Evolutionary conservation across 2,888 invertebrate species (phyloP), one percentile per base, ranked within the genome.

Genomic region (Mythimna vitellina): DNA sequence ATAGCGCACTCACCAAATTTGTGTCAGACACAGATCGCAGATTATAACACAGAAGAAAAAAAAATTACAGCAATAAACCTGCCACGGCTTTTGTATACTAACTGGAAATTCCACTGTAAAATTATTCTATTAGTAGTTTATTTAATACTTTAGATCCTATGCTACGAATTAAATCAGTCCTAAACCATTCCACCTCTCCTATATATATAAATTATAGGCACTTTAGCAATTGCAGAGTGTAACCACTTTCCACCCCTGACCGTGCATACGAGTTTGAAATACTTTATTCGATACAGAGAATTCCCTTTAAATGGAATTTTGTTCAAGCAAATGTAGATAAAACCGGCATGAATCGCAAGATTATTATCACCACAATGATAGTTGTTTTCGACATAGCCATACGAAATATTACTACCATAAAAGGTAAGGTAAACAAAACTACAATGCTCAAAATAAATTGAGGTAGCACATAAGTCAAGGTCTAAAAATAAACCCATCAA

Each of bases 371-470:
- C 25, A 7, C 9, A 12, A 49, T 32, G 57, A 25, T 51, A 4
- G 67, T n/a, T 42, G n/a, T 42, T 65, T 51, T 58, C 8, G 60
- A 17, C 76, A 29, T 65, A 32, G 3, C 57, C 53, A 53, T 63
- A 17, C 14, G 22, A 29, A 77, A 58, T 22, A n/a, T 29, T 22
- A 32, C n/a, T 64, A 76, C 78, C 76, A 42, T 77, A 64, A 0
- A 70, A 20, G 60, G 78, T 61, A 65, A 61, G 6, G n/a, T 53
- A 70, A 75, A 70, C 57, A 63, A 63, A 51, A 58, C 29, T 63
- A 22, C 12, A 58, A n/a, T 77, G 29, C 20, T 60, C 12, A 51
- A 14, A 56, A 35, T 38, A n/a, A n/a, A 46, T 57, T 63, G 22
- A 53, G 46, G 56, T 61, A 49, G 17, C 12, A 38, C 29, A 12